Base-by-base conservation (phyloP, 2,888 invertebrate species). In the Nemapogon koenigi region DNA sequence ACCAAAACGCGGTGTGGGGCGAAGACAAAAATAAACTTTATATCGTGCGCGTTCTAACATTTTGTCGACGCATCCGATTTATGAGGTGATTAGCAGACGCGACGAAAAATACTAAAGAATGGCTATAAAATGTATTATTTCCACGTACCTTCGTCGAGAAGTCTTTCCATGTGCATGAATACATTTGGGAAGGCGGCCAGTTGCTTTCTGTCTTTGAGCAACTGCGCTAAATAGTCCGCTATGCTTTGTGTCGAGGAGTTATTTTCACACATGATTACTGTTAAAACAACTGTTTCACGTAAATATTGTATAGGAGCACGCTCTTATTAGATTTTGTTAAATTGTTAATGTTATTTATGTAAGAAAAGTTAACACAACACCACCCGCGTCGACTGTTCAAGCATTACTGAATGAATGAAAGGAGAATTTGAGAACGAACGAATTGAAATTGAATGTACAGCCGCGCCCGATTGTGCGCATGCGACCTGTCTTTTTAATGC, bases 201-300 rank as follows among this genome's bases (percentile, higher is more conserved):
- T 85, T 98, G 97, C 85, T 98, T 98, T 85, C 97, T 94, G 88
- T 99, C 99, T 88, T 99, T 99, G 75, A 99, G 88, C 83, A 99
- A 88, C 85, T 99, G 98, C 75, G 98, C 97, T 86, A 99, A 87
- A 85, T 99, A 99, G 85, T 99, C 98, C 82, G 98, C 96, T 84
- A 94, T 93, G 84, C 94, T 94, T 81, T 94, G 94, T 81, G 94
- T 94, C 73, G 90, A 91, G 73, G 63, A 76, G 68, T 63, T 78
- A 69, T 67, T 73, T 68, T 81, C 80, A 73, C 79, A 78, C 80
- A 80, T 80, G 68, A 67, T 79, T 69, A 65, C 59, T 68, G 7
- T n/a, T n/a, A n/a, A n/a, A n/a, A n/a, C n/a, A n/a, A n/a, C n/a
- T n/a, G n/a, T n/a, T n/a, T 59, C 72, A 78, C 76, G 73, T 61